phyloP scores from a whole-genome alignment of 1,140 invertebrate genomes.

The Drosophila rufa region DNA sequence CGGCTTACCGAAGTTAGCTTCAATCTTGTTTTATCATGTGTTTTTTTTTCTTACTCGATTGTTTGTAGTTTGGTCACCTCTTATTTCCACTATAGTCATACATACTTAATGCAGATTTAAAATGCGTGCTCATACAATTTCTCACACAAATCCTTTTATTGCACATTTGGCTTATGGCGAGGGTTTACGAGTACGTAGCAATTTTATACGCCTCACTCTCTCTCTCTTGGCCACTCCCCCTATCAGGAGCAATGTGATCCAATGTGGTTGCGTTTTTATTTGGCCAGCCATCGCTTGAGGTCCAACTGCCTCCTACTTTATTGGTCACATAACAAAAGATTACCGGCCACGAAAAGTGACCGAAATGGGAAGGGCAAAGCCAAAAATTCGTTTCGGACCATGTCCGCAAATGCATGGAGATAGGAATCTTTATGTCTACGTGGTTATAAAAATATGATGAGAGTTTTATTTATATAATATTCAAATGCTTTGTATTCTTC shows the following conservation, averaged over 20 bases:
- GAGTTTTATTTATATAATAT: constrained; percentile 69
- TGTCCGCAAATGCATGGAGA: constrained; percentile 38
- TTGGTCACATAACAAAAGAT: constrained; percentile 82
- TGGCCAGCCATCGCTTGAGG: constrained; percentile 40
- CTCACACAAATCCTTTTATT: constrained; percentile 82
- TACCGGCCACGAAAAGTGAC: constrained; percentile 40
- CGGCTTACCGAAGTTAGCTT: no score
- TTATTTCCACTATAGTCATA: constrained; percentile 43
- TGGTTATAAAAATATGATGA: constrained; percentile 80
- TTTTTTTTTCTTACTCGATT: background rate
- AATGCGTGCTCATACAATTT: constrained; percentile 80
- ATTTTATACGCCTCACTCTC: constrained; percentile 52
- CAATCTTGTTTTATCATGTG: no score
- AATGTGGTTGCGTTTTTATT: constrained; percentile 43
- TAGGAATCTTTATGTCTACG: constrained; percentile 74
- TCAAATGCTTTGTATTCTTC: constrained; percentile 31
- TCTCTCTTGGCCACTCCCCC: constrained; percentile 42
- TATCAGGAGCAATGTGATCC: constrained; percentile 41
- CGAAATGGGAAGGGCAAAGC: constrained; percentile 20
- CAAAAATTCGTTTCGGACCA: constrained; percentile 55
- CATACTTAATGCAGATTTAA: constrained; percentile 80
- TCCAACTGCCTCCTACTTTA: constrained; percentile 72
- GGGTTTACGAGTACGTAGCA: constrained; percentile 61
- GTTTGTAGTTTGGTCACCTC: background rate
- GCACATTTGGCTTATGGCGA: constrained; percentile 77